These are phyloP conservation scores for Stenchaetothrips biformis DNA, from an alignment of 2,888 invertebrate genomes.

Conservation along the genomic window DNA sequence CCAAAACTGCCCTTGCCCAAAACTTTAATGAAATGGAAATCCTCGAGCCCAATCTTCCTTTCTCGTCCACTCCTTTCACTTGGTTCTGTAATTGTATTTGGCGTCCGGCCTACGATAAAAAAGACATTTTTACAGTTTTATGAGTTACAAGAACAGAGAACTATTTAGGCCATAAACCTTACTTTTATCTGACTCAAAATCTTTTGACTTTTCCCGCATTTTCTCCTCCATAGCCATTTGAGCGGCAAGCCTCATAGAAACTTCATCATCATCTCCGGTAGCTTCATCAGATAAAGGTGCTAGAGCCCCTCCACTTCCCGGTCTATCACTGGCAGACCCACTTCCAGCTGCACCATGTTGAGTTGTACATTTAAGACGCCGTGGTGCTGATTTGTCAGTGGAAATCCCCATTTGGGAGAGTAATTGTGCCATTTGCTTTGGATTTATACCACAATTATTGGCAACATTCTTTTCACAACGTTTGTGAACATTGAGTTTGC, in stretches of 20 bases:
- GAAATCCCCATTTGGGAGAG: slow-evolving; percentile 88
- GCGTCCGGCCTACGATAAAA: slow-evolving; percentile 20
- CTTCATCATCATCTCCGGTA: slow-evolving; percentile 43
- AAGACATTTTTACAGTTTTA: background rate
- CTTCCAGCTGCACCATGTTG: slow-evolving; percentile 49
- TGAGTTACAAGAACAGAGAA: background rate
- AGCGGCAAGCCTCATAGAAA: slow-evolving; percentile 42
- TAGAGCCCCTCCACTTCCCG: slow-evolving; percentile 45
- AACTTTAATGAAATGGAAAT: slow-evolving; percentile 97
- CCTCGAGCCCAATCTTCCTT: slow-evolving; percentile 67
- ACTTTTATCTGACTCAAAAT: background rate
- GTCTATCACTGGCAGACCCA: slow-evolving; percentile 41
- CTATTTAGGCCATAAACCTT: background rate
- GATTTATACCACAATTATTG: slow-evolving; percentile 98
- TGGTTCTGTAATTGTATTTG: slow-evolving; percentile 28
- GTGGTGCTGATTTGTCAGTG: slow-evolving; percentile 61
- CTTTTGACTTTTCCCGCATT: slow-evolving; percentile 43
- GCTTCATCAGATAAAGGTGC: slow-evolving; percentile 41
- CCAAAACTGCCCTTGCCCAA: slow-evolving; percentile 99
- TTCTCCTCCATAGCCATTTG: slow-evolving; percentile 49
- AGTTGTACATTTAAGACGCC: slow-evolving; percentile 48
- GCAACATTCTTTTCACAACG: slow-evolving; percentile 98
- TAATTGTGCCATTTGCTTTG: slow-evolving; percentile 92
- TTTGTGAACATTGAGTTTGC: slow-evolving; percentile 97
- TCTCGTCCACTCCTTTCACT: slow-evolving; percentile 41